Conservation (phyloP, 2,888 invertebrate genomes). For the Nomada fucata region DNA sequence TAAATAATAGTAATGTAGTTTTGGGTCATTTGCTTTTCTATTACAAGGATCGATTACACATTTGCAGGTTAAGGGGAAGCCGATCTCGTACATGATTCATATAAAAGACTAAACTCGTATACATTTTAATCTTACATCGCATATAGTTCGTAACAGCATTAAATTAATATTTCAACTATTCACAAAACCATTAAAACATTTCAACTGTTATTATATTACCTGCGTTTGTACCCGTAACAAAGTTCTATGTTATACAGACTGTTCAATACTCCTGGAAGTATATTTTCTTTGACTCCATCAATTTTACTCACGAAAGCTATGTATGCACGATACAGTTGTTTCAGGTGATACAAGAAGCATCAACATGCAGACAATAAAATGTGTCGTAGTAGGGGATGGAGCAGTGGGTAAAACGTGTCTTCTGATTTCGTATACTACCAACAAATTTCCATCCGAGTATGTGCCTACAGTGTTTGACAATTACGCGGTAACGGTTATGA, state of each 20-base stretch:
- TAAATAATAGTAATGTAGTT: background rate
- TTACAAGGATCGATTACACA: background rate
- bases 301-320: background rate
- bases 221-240: background rate
- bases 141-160: too few relatives aligned
- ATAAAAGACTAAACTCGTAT: background rate
- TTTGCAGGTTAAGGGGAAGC: constrained; percentile 52
- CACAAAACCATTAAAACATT: background rate
- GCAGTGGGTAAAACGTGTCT: constrained; percentile 98
- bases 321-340: constrained; percentile 28
- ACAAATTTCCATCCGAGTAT: constrained; percentile 97
- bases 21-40: background rate
- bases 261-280: background rate
- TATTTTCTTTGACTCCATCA: background rate
- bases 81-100: constrained; percentile 24
- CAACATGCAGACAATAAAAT: constrained; percentile 97
- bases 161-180: background rate
- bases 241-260: constrained; percentile 10
- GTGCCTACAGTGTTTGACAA: constrained; percentile 98
- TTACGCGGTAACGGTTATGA: constrained; percentile 99
- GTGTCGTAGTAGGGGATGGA: constrained; percentile 98
- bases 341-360: constrained; percentile 42
- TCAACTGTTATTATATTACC: background rate
- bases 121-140: background rate
- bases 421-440: constrained; percentile 95